Base-by-base conservation (phyloP, 2,888 invertebrate genomes). In the Tethea ocularis region DNA sequence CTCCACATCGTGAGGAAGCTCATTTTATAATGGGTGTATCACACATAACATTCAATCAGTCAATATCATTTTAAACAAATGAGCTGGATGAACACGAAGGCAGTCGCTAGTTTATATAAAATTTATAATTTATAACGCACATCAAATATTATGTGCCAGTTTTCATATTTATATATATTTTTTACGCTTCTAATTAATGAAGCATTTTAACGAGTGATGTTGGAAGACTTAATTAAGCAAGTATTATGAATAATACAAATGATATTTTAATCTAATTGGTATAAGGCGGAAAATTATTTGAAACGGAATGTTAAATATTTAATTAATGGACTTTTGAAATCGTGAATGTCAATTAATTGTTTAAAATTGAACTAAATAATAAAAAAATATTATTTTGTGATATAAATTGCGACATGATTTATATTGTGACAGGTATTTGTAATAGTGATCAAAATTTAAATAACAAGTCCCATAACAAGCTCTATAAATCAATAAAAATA, bases 31-130 rank as follows among this genome's bases (percentile, higher is more conserved):
- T 67, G 73, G 80, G 71, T 63, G 65, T 70, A 73, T 62, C 68
- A 69, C 64, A 72, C 72, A 82, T 81, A 80, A 77, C 74, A 81
- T 82, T 84, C 75, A 82, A 82, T 84, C 82, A 83, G 72, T 72
- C 68, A 66, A 70, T 72, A 74, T 80, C 81, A 83, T 84, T 83
- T 82, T 75, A 75, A 73, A 71, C 62, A 76, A 71, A 78, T 72
- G 69, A 60, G 62, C 61, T 51, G 71, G 63, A 70, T 76, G 75
- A 75, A 75, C 75, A 74, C 60, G 63, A 68, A 58, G 63, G 62
- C 70, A 66, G 77, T 74, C 69, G 72, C 75, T 76, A 82, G 77
- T 82, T 78, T 78, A 75, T 75, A 74, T 61, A 65, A 71, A 74
- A 77, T 72, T 73, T 77, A 78, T 75, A 77, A 78, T 72, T 73